Base-by-base conservation (phyloP, 2,113 vertebrate genomes). In the Tringa solitaria region DNA sequence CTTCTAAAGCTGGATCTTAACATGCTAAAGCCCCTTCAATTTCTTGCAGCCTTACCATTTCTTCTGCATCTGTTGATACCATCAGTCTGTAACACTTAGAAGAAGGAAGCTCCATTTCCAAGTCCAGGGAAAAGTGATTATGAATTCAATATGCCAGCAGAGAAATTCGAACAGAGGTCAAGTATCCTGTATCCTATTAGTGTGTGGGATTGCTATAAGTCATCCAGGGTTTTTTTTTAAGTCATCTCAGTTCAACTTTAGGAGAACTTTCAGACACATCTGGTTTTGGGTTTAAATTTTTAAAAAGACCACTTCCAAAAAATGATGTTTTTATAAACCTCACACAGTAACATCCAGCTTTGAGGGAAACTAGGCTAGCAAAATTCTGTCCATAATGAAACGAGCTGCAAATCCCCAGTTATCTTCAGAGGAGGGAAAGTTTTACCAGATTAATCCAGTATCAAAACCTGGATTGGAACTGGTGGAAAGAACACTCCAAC, bases 121-220 rank as follows among this genome's bases (percentile, higher is more conserved):
- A 18, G 51, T 46, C 56, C 27, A 79, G 17, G 19, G 43, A 89
- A 92, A 35, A 84, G 24, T 56, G 57, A 64, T 75, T 65, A 77
- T 72, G 43, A 94, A 91, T 84, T 70, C 56, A 90, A 39, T 77
- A 60, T 57, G 79, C 64, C 76, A 94, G 22, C 35, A 92, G 57
- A 92, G 68, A 92, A 90, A 94, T 84, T 75, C 56, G 88, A 72
- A 73, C 45, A 87, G 39, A 92, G 65, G 57, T 94, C 73, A 93
- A 81, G 56, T 75, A 92, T 95, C 73, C 48, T 75, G 30, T 93
- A 68, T 84, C 57, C 68, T 84, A 43, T 68, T 87, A 81, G n/a
- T 64, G 19, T 41, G 60, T n/a, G 64, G 39, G n/a, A 68, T 60
- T 80, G 48, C 43, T 70, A 2, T 57, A 87, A 89, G 33, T 77